Evolutionary conservation across 2,888 invertebrate species (phyloP).

Genomic region (Heliconius cydno): DNA sequence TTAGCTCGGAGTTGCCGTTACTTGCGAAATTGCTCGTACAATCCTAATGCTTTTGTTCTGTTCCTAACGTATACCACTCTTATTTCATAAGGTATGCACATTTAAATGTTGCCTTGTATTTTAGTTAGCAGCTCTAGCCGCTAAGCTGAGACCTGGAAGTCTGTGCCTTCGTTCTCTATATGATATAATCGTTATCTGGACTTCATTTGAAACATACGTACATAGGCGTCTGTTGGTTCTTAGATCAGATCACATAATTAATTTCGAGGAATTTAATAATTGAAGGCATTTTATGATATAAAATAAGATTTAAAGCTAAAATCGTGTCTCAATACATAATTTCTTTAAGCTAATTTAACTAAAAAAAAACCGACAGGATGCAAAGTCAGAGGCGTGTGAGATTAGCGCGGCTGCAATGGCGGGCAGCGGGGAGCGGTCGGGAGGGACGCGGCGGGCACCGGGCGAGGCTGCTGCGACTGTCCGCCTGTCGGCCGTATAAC

Average conservation of each 20-base stretch:
- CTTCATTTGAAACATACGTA: neutral
- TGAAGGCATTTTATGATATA: neutral
- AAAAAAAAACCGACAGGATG: constrained; percentile 72
- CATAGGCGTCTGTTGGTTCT: neutral
- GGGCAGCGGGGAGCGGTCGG: constrained; percentile 48
- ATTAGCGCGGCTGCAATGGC: constrained; percentile 57
- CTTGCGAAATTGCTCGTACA: constrained; percentile 73
- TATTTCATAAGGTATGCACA: constrained; percentile 30
- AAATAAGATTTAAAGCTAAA: neutral
- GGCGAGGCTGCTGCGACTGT: constrained; percentile 74
- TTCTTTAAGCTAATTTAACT: constrained; percentile 70
- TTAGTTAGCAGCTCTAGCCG: neutral
- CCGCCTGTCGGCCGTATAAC: constrained; percentile 82
- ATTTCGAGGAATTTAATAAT: neutral
- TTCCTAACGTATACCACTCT: constrained; percentile 42
- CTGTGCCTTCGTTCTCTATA: no score
- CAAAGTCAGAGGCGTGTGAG: constrained; percentile 73
- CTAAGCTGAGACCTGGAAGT: neutral
- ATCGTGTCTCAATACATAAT: constrained; percentile 33
- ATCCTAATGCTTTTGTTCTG: constrained; percentile 59
- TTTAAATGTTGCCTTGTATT: constrained; percentile 21
- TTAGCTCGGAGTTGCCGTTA: constrained; percentile 76
- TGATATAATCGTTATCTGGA: no score
- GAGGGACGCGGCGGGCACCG: constrained; percentile 52
- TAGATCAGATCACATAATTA: neutral